Evolutionary conservation across 2,888 invertebrate species (phyloP), one percentile per base, ranked within the genome.

Genomic region (Acleris holmiana): DNA sequence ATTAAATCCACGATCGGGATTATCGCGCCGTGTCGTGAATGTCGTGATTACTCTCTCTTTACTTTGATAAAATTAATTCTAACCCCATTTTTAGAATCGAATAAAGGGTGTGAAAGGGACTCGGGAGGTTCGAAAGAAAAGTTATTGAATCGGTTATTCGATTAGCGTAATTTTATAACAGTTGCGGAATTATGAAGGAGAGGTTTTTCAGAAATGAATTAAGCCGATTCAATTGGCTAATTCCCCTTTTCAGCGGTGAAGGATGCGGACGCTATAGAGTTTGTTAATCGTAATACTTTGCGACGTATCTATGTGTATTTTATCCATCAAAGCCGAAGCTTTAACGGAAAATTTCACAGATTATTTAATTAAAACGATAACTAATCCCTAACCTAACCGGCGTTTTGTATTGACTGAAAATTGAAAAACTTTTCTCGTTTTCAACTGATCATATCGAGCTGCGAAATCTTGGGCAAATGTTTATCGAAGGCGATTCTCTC

Each of bases 351-450:
- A 67, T 64, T 65, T 66, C 62, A 55, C 62, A 77, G 76, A 78
- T 78, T 76, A 82, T 85, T 83, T 81, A 83, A 85, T 85, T 86
- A 81, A 84, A 82, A 79, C 79, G 72, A 73, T 68, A 73, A 80
- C 81, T 84, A 85, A 86, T 88, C 85, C 79, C 71, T 67, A 73
- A 67, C 75, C 77, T 76, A 79, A 82, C 70, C 78, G 73, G 69
- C 57, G 73, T 71, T 74, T 80, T 78, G 82, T 82, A 86, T 88
- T 89, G 85, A 85, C 80, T 82, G 76, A 73, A 85, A 85, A 91
- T 91, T 89, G 89, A 85, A 88, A 90, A 91, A 91, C 76, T 91
- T 91, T 88, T 86, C 88, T 87, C 86, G 87, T 89, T 88, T 84
- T 84, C 82, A 79, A 78, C 78, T 82, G 84, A 86, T 87, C 83